Evolutionary conservation across 2,888 invertebrate species (phyloP).

Genomic region (Mythimna impura): DNA sequence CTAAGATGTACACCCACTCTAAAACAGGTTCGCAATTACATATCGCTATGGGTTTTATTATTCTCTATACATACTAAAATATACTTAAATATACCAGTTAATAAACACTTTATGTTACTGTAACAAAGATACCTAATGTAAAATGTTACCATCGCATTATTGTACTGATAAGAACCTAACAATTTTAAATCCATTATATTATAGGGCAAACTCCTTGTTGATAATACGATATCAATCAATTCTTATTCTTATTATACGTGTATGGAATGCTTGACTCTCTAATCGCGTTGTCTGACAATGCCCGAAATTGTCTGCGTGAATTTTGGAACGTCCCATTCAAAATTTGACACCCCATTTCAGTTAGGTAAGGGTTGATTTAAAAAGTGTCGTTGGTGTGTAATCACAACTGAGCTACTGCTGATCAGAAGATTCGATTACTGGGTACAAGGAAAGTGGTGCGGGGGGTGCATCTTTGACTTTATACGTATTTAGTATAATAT

Average conservation of each 20-base stretch:
- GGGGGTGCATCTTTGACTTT: too few species aligned
- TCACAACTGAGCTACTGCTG: background rate
- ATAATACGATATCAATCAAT: background rate
- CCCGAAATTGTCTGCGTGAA: background rate
- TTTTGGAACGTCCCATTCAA: background rate
- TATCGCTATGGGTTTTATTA: slow-evolving; percentile 58
- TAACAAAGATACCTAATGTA: background rate
- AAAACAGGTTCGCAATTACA: slow-evolving; percentile 80
- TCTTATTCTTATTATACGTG: background rate
- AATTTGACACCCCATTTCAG: background rate
- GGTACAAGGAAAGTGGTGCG: too few species aligned
- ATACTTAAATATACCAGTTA: slow-evolving; percentile 22
- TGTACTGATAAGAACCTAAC: background rate
- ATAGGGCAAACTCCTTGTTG: background rate
- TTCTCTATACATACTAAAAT: slow-evolving; percentile 39
- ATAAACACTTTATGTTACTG: background rate
- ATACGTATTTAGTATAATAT: too few species aligned
- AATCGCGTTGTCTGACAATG: background rate
- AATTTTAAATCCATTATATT: background rate
- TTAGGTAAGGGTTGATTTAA: background rate
- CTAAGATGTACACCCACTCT: slow-evolving; percentile 71
- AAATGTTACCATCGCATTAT: background rate
- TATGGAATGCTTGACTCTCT: background rate
- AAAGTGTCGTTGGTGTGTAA: background rate
- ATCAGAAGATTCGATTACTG: background rate